Evolutionary conservation across 2,888 invertebrate species (phyloP).

Genomic region (Amblyjoppa fuscipennis): DNA sequence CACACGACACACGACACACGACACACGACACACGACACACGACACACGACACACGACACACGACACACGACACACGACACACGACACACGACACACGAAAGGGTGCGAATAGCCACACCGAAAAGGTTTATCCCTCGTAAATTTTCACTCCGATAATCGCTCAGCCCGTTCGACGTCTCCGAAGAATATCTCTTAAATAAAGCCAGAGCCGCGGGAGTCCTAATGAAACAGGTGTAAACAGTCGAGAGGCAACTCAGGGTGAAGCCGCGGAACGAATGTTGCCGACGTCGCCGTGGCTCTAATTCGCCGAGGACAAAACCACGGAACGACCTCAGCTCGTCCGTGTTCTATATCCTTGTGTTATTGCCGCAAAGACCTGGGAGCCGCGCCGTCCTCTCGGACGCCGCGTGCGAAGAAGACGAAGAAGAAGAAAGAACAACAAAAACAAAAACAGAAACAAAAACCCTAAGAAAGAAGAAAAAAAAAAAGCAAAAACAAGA

Average conservation of each 20-base stretch:
- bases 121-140: background rate
- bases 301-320: constrained; percentile 29
- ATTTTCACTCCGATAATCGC: background rate
- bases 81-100: too few relatives aligned
- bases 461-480: background rate
- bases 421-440: background rate
- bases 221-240: constrained; percentile 9
- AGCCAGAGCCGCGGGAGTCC: constrained; percentile 22
- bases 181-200: background rate
- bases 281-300: constrained; percentile 16
- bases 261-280: constrained; percentile 60
- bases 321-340: constrained; percentile 21
- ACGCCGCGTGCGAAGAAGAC: background rate
- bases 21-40: too few relatives aligned
- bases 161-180: too few relatives aligned
- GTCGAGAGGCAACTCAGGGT: constrained; percentile 34
- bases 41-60: too few relatives aligned
- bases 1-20: too few relatives aligned
- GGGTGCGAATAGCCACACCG: too few relatives aligned
- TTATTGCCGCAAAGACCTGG: constrained; percentile 25
- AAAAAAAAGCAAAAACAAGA: constrained; percentile 20
- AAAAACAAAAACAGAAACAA: background rate
- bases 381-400: background rate
- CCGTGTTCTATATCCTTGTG: background rate
- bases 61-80: too few relatives aligned